Base-by-base conservation (phyloP, 2,888 invertebrate genomes). In the Melinaea marsaeus region DNA sequence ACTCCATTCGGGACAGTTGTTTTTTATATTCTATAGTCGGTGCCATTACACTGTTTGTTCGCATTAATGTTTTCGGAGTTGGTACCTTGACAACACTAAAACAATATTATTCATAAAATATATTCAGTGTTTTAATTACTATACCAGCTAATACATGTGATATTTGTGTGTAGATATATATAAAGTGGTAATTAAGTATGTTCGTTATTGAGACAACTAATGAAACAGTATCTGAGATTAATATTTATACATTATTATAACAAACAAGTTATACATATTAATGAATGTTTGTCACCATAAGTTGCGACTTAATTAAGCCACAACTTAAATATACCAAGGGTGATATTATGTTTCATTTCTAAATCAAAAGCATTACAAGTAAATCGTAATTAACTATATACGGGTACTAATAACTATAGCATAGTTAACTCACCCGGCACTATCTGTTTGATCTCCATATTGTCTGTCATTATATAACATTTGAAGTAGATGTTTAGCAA, bases 51-150 rank as follows among this genome's bases (percentile, higher is more conserved):
- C 97, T 97, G 83, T 96, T 97, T 60, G 95, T 95, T 84, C 97
- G 95, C 87, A 97, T 96, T 81, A 97, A 94, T 9, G 97, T 95
- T 80, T 96, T 96, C 4, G 96, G 96, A 56, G 95, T 95, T 58
- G 94, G 94, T 79, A 94, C 92, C 72, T 93, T 93, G 83, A 71
- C 22, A 78, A 51, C 51, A 32, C 51, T 51, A 11, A 51, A 51
- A 42, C 7, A 9, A 51, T 51, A 32, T 51, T 51, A 42, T 42
- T 9, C 11, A 9, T 42, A 9, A 42, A 42, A 42, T 42, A 2
- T 42, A 0, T 42, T 9, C 9, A 42, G 7, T 42, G 37, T 11
- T 3, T 7, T 7, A 9, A 42, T 9, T 42, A 42, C 9, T 37
- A 2, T 37, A 37, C 37, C 7, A 37, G 7, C 3, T 42, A 42